Percentiles rank a stretch among this genome's conserved stretches.
Evolutionary conservation across 1,140 invertebrate species (phyloP).

Genomic region (Pararge aegeria): DNA sequence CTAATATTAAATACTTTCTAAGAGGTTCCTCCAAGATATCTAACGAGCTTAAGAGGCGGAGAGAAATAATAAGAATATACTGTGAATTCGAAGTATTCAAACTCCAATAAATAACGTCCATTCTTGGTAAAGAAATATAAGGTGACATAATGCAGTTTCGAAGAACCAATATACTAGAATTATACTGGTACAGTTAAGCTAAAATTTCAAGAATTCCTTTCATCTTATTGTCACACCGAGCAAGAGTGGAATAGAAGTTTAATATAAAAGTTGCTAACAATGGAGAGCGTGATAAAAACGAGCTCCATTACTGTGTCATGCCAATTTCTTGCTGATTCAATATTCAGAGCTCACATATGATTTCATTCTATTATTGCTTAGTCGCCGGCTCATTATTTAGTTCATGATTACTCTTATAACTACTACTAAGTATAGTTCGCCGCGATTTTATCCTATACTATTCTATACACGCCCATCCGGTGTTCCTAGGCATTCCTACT

Average conservation of each 20-base stretch:
- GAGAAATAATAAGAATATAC: too few relatives aligned
- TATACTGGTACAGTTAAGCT: not conserved
- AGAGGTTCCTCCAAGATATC: too few relatives aligned
- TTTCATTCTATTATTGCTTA: not conserved
- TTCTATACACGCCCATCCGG: too few relatives aligned
- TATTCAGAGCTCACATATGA: not conserved
- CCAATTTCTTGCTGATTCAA: not conserved
- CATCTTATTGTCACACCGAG: not conserved
- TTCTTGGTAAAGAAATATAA: not conserved
- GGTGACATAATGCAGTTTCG: not conserved
- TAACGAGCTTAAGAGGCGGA: too few relatives aligned
- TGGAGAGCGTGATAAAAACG: not conserved
- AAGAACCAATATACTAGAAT: slow-evolving; percentile 16
- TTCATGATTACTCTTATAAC: not conserved
- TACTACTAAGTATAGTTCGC: not conserved
- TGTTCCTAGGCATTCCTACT: too few relatives aligned
- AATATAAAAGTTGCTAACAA: slow-evolving; percentile 7
- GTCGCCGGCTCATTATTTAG: not conserved
- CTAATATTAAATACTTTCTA: too few relatives aligned
- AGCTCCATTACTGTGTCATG: not conserved
- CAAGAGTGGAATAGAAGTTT: not conserved
- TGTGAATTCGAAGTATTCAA: too few relatives aligned
- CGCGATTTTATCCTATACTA: not conserved
- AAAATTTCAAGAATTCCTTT: not conserved
- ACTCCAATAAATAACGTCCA: not conserved